These are phyloP conservation scores for Napeogenes sylphis DNA, from an alignment of 2,888 invertebrate species.

Conservation along the genomic window DNA sequence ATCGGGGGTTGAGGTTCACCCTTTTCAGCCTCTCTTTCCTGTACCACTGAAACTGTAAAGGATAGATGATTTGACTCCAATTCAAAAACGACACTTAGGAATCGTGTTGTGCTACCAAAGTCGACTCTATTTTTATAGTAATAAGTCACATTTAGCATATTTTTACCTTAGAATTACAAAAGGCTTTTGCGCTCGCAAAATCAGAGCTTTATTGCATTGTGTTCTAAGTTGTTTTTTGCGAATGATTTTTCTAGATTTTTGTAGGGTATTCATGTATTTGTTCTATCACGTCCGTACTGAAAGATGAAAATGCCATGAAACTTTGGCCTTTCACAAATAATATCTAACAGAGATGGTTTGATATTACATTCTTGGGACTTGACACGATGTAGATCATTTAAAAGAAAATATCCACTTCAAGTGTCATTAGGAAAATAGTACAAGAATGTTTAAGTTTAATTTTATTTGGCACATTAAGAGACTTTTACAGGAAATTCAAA, in stretches of 20 bases:
- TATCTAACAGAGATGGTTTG: conserved; percentile 53
- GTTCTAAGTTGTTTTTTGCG: conserved; percentile 54
- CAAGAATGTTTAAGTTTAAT: background rate
- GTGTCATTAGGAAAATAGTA: too few species aligned
- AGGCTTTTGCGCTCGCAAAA: conserved; percentile 60
- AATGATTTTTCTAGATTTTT: conserved; percentile 59
- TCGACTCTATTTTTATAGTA: background rate
- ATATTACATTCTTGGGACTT: conserved; percentile 48
- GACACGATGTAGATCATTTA: background rate
- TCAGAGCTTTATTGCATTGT: conserved; percentile 53
- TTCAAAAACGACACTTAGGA: conserved; percentile 47
- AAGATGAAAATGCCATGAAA: conserved; percentile 73
- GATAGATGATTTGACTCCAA: conserved; percentile 45
- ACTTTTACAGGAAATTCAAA: background rate
- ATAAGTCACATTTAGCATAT: conserved; percentile 45
- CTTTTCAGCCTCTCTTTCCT: conserved; percentile 55
- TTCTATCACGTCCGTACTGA: conserved; percentile 69
- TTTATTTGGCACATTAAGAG: background rate
- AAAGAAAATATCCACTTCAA: background rate
- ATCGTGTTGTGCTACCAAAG: background rate
- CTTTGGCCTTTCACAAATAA: conserved; percentile 54
- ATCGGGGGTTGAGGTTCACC: conserved; percentile 66
- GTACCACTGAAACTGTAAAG: conserved; percentile 55
- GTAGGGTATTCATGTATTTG: conserved; percentile 75
- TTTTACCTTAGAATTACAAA: conserved; percentile 71